A percentile compares a stretch with the other conserved stretches of the same genome.
Conservation (phyloP, 2,113 vertebrate genomes). For the Pelecanus crispus region DNA sequence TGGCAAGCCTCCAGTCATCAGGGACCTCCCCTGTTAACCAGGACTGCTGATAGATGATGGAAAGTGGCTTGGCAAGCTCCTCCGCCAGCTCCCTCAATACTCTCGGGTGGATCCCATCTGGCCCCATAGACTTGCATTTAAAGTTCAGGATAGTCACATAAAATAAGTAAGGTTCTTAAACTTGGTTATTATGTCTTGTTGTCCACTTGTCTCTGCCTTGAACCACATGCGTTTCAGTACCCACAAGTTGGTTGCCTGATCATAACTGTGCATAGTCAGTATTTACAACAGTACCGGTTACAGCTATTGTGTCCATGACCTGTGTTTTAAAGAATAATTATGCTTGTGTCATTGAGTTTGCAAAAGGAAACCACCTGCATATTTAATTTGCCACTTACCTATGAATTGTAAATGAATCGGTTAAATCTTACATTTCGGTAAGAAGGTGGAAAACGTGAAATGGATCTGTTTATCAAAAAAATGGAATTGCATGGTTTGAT, state of each 20-base stretch:
- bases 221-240: not conserved
- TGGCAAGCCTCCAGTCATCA: too few relatives aligned
- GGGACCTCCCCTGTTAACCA: too few relatives aligned
- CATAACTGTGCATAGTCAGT: not conserved
- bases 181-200: not conserved
- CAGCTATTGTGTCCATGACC: not conserved
- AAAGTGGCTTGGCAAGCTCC: too few relatives aligned
- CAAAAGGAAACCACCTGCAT: not conserved
- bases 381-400: not conserved
- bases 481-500: not conserved
- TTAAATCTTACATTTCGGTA: not conserved
- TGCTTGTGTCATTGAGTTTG: not conserved
- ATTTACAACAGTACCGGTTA: conserved; percentile 11
- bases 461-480: not conserved
- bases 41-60: too few relatives aligned
- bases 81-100: too few relatives aligned
- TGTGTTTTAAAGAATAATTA: not conserved
- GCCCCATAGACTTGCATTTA: not conserved
- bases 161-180: not conserved
- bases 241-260: not conserved
- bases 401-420: not conserved
- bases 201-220: not conserved
- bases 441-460: not conserved
- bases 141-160: not conserved
- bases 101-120: too few relatives aligned